Evolutionary conservation across 2,888 invertebrate genomes (phyloP).

Genomic region (Pterostichus madidus): DNA sequence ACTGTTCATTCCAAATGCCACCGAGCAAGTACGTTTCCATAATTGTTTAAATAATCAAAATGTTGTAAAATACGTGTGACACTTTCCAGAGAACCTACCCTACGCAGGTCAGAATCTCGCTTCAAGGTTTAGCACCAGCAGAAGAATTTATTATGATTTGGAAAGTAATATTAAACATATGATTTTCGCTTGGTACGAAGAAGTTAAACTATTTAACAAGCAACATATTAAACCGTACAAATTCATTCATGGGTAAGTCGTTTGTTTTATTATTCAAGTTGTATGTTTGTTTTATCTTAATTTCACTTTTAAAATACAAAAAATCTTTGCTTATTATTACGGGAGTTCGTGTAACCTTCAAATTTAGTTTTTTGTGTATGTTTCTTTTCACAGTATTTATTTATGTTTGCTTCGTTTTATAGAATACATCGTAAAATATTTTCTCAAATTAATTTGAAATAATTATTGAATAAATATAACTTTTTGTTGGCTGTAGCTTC

Average conservation of each 20-base stretch:
- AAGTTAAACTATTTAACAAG: slow-evolving; percentile 25
- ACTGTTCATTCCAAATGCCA: slow-evolving; percentile 74
- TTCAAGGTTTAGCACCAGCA: neutral
- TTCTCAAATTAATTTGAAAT: too few species aligned
- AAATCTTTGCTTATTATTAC: too few species aligned
- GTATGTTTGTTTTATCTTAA: too few species aligned
- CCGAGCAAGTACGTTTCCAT: slow-evolving; percentile 72
- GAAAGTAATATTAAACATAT: slow-evolving; percentile 35
- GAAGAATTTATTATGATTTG: slow-evolving; percentile 8
- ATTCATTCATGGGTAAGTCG: slow-evolving; percentile 22
- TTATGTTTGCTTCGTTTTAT: too few species aligned
- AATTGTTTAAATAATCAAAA: neutral
- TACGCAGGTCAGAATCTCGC: slow-evolving; percentile 60
- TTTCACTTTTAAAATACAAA: too few species aligned
- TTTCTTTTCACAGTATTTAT: too few species aligned
- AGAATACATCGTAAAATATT: too few species aligned
- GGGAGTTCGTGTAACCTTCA: too few species aligned
- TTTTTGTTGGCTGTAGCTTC: too few species aligned
- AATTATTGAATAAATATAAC: too few species aligned
- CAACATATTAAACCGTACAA: neutral
- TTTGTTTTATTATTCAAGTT: neutral
- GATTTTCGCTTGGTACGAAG: slow-evolving; percentile 50
- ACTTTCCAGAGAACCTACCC: slow-evolving; percentile 13
- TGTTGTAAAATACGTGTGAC: too few species aligned
- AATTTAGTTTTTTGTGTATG: too few species aligned